A percentile compares a stretch with the other conserved stretches of the same genome.
Evolutionary conservation across 2,888 invertebrate genomes (phyloP).

Genomic region (Drosophila sordidapex): DNA sequence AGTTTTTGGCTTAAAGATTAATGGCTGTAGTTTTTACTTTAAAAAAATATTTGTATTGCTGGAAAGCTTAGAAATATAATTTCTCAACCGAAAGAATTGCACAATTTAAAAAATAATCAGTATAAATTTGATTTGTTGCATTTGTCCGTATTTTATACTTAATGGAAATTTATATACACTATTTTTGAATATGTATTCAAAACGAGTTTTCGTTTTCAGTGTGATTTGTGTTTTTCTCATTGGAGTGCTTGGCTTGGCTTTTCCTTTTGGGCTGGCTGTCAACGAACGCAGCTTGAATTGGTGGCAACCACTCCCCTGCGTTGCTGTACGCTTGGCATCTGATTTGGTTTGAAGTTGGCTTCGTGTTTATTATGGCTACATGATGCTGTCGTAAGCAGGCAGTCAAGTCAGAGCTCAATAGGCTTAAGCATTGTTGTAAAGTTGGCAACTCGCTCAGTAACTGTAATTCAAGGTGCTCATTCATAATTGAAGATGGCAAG

Average conservation of each 20-base stretch:
- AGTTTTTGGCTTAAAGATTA: too few species aligned
- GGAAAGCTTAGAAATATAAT: not conserved
- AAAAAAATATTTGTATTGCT: too few species aligned
- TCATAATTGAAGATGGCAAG: conserved; percentile 74
- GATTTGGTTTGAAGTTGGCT: conserved; percentile 30
- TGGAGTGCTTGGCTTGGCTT: not conserved
- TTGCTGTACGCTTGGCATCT: conserved; percentile 21
- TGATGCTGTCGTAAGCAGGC: conserved; percentile 7
- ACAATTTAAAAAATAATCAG: too few species aligned
- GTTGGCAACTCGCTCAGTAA: conserved; percentile 38
- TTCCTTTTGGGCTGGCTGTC: conserved; percentile 32
- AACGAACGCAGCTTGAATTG: conserved; percentile 15
- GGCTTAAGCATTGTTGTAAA: conserved; percentile 32
- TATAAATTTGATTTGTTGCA: too few species aligned
- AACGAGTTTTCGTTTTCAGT: not conserved
- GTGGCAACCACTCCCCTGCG: conserved; percentile 30
- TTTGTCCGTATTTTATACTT: not conserved
- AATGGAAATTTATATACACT: not conserved
- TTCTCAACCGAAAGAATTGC: not conserved
- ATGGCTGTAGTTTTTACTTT: too few species aligned
- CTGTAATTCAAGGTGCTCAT: conserved; percentile 70
- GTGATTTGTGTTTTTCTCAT: not conserved
- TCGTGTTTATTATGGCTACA: conserved; percentile 26
- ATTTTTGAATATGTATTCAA: not conserved
- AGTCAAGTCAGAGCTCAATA: conserved; percentile 18